phyloP scores from a whole-genome alignment of 1,140 invertebrate species.

The Bombus waltoni region DNA sequence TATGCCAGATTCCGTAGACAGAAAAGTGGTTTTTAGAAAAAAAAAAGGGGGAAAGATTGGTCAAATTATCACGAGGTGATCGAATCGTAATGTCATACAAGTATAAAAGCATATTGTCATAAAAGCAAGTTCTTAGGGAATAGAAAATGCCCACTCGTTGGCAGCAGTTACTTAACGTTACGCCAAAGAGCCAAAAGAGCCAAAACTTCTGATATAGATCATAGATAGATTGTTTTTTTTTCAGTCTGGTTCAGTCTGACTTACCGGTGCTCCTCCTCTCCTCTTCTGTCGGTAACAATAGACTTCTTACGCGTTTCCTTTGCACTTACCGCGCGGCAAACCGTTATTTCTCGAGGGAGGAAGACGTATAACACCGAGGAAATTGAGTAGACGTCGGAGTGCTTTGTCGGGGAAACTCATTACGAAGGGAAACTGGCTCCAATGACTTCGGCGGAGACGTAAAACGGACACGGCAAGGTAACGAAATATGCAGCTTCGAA shows the following conservation, averaged over 20 bases:
- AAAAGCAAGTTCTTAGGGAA: background rate
- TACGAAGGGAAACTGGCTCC: slow-evolving; percentile 1
- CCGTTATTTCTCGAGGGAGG: slow-evolving; percentile 31
- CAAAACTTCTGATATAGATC: background rate
- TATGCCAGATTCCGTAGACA: too few species aligned
- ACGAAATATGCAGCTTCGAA: background rate
- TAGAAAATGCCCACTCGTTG: background rate
- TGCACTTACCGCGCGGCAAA: background rate
- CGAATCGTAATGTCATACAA: background rate
- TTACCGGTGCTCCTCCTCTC: too few species aligned
- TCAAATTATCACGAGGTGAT: background rate
- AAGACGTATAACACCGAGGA: slow-evolving; percentile 25
- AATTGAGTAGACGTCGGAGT: slow-evolving; percentile 15
- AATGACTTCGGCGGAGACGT: background rate
- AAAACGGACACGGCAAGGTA: background rate
- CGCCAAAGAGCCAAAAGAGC: too few species aligned
- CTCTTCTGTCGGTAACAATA: slow-evolving; percentile 16
- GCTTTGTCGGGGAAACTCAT: slow-evolving; percentile 35
- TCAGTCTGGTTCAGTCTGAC: background rate
- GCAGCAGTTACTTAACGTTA: background rate
- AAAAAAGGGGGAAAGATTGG: background rate
- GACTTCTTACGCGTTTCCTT: slow-evolving; percentile 27
- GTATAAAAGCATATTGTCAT: too few species aligned
- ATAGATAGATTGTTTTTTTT: background rate
- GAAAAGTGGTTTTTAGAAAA: background rate